phyloP scores from a whole-genome alignment of 2,888 invertebrate species.

The Chymomyza procnemis region DNA sequence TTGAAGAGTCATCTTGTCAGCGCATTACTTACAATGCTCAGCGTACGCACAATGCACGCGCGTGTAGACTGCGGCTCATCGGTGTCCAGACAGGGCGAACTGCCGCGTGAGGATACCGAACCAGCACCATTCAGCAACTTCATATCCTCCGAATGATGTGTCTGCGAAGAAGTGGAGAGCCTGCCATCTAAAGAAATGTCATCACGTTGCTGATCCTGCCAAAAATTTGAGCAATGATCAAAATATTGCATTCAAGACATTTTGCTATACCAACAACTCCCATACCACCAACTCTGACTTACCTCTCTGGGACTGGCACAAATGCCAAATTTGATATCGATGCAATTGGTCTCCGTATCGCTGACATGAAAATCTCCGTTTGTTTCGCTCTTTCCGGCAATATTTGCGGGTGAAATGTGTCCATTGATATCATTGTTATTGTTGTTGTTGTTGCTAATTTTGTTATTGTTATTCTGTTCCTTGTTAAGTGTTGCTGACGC shows the following conservation, averaged over 20 bases:
- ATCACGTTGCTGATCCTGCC: conserved; percentile 73
- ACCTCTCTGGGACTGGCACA: conserved; percentile 77
- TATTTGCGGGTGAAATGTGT: conserved; percentile 47
- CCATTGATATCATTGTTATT: conserved; percentile 41
- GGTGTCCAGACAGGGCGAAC: conserved; percentile 74
- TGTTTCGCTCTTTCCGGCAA: conserved; percentile 15
- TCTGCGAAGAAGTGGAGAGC: conserved; percentile 73
- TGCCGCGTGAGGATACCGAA: conserved; percentile 77
- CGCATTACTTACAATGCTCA: conserved; percentile 77
- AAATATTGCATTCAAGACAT: too few species aligned
- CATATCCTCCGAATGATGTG: conserved; percentile 71
- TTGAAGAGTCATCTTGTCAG: conserved; percentile 8
- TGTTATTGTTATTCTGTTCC: conserved; percentile 70
- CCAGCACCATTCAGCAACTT: conserved; percentile 76
- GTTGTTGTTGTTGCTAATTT: conserved; percentile 60
- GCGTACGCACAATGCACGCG: conserved; percentile 77
- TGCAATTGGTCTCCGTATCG: conserved; percentile 70
- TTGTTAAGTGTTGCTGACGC: conserved; percentile 65
- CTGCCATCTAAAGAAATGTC: conserved; percentile 75
- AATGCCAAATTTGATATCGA: conserved; percentile 75
- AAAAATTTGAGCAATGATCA: too few species aligned
- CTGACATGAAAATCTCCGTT: conserved; percentile 58
- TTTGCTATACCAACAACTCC: too few species aligned
- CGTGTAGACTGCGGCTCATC: conserved; percentile 69
- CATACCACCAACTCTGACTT: too few species aligned